phyloP scores from a whole-genome alignment of 2,888 invertebrate species.

The Petrophora chlorosata region DNA sequence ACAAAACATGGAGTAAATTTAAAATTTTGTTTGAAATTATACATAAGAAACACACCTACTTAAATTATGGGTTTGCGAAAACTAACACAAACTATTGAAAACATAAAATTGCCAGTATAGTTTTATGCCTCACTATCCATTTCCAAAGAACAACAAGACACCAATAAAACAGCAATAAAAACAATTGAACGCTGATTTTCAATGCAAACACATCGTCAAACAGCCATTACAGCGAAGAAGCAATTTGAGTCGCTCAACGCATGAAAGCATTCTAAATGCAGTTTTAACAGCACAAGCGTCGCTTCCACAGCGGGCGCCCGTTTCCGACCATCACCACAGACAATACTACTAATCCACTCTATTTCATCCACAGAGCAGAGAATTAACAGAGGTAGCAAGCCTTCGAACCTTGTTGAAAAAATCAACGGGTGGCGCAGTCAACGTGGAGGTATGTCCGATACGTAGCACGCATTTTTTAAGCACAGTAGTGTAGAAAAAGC shows the following conservation, averaged over 20 bases:
- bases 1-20: no score
- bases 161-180: conserved; percentile 1
- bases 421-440: conserved; percentile 81
- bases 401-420: conserved; percentile 68
- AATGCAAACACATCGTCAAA: conserved; percentile 17
- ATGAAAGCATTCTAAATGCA: conserved; percentile 18
- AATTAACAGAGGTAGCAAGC: conserved; percentile 80
- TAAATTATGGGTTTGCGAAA: no score
- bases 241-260: conserved; percentile 12
- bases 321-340: conserved; percentile 33
- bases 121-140: no score
- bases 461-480: conserved; percentile 58
- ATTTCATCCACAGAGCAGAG: conserved; percentile 80
- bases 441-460: conserved; percentile 74
- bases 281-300: conserved; percentile 11
- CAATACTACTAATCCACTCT: conserved; percentile 42
- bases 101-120: no score
- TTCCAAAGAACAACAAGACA: no score
- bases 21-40: no score
- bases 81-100: no score
- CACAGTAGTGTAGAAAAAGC: conserved; percentile 27
- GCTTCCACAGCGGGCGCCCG: conserved; percentile 23
- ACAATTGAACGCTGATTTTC: conserved; percentile 17
- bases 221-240: conserved; percentile 4
- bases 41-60: no score